phyloP scores from a whole-genome alignment of 2,797 vertebrate species.

The Anabas testudineus region DNA sequence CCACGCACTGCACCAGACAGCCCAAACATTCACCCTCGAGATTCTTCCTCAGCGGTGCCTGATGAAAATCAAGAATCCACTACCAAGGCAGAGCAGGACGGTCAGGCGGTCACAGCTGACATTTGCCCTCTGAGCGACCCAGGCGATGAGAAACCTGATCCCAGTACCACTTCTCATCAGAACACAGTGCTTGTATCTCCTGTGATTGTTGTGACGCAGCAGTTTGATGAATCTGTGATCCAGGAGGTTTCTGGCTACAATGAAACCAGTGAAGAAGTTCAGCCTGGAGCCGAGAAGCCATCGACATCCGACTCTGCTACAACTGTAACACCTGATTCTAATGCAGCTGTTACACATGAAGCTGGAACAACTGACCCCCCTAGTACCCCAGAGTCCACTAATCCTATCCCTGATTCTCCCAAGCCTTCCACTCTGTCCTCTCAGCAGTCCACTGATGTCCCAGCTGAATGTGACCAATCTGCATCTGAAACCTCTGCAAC shows the following conservation, averaged over 20 bases:
- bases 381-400: background rate
- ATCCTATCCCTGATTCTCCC: constrained; percentile 1
- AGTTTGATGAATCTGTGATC: constrained; percentile 8
- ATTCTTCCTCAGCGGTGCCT: background rate
- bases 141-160: constrained; percentile 18
- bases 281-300: background rate
- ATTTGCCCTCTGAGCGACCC: constrained; percentile 8
- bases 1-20: constrained; percentile 83
- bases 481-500: background rate
- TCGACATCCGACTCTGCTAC: background rate
- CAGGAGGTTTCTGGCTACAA: background rate
- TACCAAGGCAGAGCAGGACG: constrained; percentile 25
- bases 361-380: constrained; percentile 12
- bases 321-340: constrained; percentile 7
- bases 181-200: constrained; percentile 21
- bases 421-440: constrained; percentile 15
- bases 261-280: constrained; percentile 15
- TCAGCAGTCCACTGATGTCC: constrained; percentile 4
- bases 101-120: constrained; percentile 16
- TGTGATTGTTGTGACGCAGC: constrained; percentile 44
- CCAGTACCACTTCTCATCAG: background rate
- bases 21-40: constrained; percentile 63
- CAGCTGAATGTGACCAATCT: constrained; percentile 7
- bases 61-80: constrained; percentile 14
- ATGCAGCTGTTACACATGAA: background rate